These are phyloP conservation scores for Acheta domesticus DNA, from an alignment of 2,888 invertebrate genomes.

Conservation along the genomic window DNA sequence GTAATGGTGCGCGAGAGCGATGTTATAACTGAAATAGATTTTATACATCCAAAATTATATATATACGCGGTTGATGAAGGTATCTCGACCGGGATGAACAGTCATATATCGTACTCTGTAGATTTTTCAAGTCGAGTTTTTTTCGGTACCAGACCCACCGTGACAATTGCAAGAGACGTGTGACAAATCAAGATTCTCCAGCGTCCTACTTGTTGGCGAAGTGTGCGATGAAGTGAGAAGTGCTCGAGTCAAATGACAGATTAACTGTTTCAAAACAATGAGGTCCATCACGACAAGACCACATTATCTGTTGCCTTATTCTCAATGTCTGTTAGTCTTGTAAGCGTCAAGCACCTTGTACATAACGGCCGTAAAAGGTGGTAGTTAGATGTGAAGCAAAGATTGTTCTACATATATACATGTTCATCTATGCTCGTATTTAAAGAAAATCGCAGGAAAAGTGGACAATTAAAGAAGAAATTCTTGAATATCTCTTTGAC, in stretches of 20 bases:
- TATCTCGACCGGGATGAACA: too few relatives aligned
- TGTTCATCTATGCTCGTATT: slow-evolving; percentile 1
- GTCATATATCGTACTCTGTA: too few relatives aligned
- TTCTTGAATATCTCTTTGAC: background rate
- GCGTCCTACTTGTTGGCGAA: slow-evolving; percentile 19
- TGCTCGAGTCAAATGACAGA: background rate
- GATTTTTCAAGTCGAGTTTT: too few relatives aligned
- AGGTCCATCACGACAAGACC: slow-evolving; percentile 22
- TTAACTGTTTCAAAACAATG: slow-evolving; percentile 21
- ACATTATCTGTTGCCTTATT: slow-evolving; percentile 35
- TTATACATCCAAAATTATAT: too few relatives aligned
- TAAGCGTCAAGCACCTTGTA: slow-evolving; percentile 2
- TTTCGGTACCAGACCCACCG: too few relatives aligned
- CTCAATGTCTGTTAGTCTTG: slow-evolving; percentile 27
- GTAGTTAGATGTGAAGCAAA: slow-evolving; percentile 18
- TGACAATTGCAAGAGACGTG: too few relatives aligned
- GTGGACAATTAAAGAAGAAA: background rate
- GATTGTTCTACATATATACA: slow-evolving; percentile 1
- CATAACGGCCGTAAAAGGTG: background rate
- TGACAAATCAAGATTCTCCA: background rate
- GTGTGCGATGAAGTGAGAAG: background rate
- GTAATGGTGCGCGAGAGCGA: too few relatives aligned
- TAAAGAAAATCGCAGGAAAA: background rate
- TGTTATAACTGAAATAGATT: too few relatives aligned
- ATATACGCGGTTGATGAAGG: too few relatives aligned